Percentiles rank a stretch among this genome's conserved stretches.
Evolutionary conservation across 2,888 invertebrate genomes (phyloP).

Genomic region (Drosophila ezoana): DNA sequence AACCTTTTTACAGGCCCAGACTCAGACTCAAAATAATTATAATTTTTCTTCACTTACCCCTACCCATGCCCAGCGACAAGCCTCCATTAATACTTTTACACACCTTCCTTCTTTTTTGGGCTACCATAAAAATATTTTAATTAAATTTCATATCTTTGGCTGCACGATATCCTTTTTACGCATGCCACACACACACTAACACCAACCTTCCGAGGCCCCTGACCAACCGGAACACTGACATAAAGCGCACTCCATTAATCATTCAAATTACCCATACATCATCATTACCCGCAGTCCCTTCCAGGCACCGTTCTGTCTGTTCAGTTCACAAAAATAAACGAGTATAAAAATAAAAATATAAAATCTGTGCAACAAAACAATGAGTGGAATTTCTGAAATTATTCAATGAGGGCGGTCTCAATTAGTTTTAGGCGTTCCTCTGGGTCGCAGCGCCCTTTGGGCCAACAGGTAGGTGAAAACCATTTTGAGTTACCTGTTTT

Average conservation of each 20-base stretch:
- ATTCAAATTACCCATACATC: constrained; percentile 79
- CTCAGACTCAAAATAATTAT: constrained; percentile 11
- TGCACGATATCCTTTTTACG: constrained; percentile 63
- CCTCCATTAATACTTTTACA: constrained; percentile 41
- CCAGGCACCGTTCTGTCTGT: constrained; percentile 68
- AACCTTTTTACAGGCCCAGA: not conserved
- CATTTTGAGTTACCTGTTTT: constrained; percentile 61
- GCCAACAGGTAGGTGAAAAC: constrained; percentile 56
- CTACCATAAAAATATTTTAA: constrained; percentile 74
- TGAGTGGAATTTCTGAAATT: constrained; percentile 61
- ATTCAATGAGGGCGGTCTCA: constrained; percentile 82
- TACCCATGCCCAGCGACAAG: constrained; percentile 16
- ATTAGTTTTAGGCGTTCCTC: constrained; percentile 75
- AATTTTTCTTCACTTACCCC: constrained; percentile 28
- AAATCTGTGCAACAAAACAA: constrained; percentile 54
- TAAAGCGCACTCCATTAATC: constrained; percentile 73
- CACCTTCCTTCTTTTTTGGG: constrained; percentile 47
- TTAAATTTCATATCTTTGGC: constrained; percentile 67
- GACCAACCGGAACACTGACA: constrained; percentile 70
- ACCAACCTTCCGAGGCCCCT: constrained; percentile 33
- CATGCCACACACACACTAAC: constrained; percentile 54
- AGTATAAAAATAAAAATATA: constrained; percentile 25
- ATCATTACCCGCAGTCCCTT: constrained; percentile 66
- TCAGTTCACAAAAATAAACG: constrained; percentile 20
- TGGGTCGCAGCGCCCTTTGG: constrained; percentile 29